Percentiles rank a stretch among this genome's conserved stretches.
Conservation (phyloP, 2,888 invertebrate genomes). For the Acrobasis consociella region DNA sequence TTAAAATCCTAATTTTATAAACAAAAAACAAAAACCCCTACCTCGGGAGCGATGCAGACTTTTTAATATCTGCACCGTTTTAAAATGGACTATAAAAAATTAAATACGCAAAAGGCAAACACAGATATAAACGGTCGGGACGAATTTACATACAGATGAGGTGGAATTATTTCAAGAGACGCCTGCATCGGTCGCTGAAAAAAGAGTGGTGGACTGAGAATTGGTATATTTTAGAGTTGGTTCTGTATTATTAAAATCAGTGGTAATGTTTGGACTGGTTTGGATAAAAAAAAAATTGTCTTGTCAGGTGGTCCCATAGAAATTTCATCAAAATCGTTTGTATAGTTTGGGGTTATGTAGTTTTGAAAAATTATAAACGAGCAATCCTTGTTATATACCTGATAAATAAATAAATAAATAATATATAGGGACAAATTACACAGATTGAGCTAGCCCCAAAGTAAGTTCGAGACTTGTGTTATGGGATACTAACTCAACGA, state of each 20-base stretch:
- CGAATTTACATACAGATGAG: conserved; percentile 77
- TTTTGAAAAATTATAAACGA: no score
- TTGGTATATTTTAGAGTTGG: conserved; percentile 7
- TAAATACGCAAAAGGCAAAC: conserved; percentile 64
- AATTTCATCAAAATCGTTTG: no score
- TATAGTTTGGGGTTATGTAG: no score
- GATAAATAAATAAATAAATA: no score
- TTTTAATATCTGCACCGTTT: conserved; percentile 24
- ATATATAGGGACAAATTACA: no score
- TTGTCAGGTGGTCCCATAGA: no score
- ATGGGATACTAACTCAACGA: no score
- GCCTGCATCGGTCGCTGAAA: conserved; percentile 46
- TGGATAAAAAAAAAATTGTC: no score
- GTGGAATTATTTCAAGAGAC: conserved; percentile 59
- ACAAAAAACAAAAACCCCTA: neutral
- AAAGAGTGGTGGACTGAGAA: conserved; percentile 27
- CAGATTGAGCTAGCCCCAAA: no score
- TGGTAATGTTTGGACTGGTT: no score
- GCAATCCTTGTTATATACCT: no score
- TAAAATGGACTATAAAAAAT: conserved; percentile 36
- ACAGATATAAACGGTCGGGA: conserved; percentile 66
- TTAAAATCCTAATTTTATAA: neutral
- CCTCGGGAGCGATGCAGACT: conserved; percentile 16
- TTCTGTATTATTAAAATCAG: conserved; percentile 6
- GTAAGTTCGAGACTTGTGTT: no score